These are phyloP conservation scores for Neuroterus valhalla DNA, from an alignment of 1,140 invertebrate species.

Conservation along the genomic window DNA sequence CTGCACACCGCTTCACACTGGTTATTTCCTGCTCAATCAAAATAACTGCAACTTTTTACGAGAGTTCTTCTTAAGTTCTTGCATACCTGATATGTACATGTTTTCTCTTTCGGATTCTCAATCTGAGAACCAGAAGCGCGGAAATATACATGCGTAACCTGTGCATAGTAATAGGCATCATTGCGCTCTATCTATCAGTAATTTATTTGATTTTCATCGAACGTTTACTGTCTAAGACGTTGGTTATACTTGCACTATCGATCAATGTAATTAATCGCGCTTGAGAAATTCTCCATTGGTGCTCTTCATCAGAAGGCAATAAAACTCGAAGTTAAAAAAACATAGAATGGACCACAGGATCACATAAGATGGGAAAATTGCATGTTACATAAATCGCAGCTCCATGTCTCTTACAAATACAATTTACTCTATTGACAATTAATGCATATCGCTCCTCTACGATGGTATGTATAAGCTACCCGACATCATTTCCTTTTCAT, in stretches of 20 bases:
- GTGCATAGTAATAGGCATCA: not conserved
- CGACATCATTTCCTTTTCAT: constrained; percentile 32
- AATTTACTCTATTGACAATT: constrained; percentile 40
- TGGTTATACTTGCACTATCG: too few species aligned
- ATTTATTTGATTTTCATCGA: not conserved
- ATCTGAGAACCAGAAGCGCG: not conserved
- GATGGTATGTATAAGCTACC: too few species aligned
- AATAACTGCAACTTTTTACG: constrained; percentile 22
- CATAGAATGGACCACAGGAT: too few species aligned
- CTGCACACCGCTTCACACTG: not conserved
- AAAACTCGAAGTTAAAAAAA: too few species aligned
- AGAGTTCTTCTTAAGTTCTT: constrained; percentile 4
- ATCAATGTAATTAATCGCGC: not conserved
- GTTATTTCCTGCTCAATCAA: constrained; percentile 24
- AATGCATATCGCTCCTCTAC: constrained; percentile 33
- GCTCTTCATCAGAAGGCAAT: not conserved
- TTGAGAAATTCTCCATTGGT: not conserved
- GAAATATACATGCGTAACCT: not conserved
- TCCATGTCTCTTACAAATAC: constrained; percentile 34
- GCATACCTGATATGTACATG: not conserved
- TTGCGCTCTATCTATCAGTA: too few species aligned
- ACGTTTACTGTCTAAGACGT: not conserved
- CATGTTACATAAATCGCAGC: constrained; percentile 29
- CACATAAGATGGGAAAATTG: too few species aligned
- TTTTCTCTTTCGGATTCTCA: constrained; percentile 8